Conservation (phyloP, 2,113 vertebrate species). For the Theristicus caerulescens region DNA sequence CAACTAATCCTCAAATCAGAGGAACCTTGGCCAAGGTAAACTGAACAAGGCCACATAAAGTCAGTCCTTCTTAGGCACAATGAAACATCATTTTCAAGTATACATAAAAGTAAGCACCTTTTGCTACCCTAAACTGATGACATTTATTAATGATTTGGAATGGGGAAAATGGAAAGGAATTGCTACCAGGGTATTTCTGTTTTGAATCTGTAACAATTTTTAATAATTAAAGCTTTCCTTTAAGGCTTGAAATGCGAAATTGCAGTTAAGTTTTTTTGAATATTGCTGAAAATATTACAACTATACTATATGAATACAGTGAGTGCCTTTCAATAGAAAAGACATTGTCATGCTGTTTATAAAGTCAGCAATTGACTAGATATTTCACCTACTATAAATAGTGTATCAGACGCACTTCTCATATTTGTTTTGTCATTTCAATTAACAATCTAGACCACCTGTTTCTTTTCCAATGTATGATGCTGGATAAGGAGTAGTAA, state of each 20-base stretch:
- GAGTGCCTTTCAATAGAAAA: neutral
- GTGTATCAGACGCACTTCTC: neutral
- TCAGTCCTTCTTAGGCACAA: neutral
- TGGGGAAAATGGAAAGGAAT: neutral
- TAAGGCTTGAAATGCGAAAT: neutral
- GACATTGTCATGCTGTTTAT: neutral
- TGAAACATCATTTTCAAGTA: neutral
- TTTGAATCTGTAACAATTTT: neutral
- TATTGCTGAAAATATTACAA: neutral
- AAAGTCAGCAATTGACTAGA: neutral
- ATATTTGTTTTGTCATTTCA: neutral
- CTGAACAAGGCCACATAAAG: neutral
- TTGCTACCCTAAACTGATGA: neutral
- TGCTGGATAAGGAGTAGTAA: neutral
- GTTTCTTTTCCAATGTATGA: neutral
- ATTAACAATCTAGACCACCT: neutral
- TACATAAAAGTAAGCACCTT: neutral
- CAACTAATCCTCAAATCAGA: neutral
- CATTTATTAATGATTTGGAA: neutral
- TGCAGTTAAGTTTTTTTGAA: neutral
- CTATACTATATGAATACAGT: neutral
- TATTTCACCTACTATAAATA: neutral
- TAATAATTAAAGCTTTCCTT: neutral
- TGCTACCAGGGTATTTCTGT: neutral
- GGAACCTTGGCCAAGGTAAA: neutral